A percentile compares a stretch with the other conserved stretches of the same genome.
Evolutionary conservation across 2,888 invertebrate genomes (phyloP).

Genomic region (Patella caerulea): DNA sequence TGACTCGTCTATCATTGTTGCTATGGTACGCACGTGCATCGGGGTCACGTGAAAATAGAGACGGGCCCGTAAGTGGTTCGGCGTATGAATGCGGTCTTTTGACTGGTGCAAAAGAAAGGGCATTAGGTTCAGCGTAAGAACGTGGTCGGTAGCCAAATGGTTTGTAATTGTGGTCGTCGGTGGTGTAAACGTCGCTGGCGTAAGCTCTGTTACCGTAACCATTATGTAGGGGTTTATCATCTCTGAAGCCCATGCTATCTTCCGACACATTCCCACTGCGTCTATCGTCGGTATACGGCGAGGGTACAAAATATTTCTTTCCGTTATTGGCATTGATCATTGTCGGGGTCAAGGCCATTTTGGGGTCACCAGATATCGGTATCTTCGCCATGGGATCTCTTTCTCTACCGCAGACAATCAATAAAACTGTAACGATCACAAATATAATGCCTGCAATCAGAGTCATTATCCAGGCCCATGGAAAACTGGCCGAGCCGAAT

Average conservation of each 20-base stretch:
- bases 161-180: background rate
- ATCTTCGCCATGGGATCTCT: background rate
- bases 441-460: background rate
- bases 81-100: background rate
- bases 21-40: too few species aligned
- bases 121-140: background rate
- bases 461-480: background rate
- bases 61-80: background rate
- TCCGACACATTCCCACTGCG: background rate
- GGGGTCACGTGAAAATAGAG: background rate
- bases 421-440: background rate
- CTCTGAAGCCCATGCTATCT: background rate
- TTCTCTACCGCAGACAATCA: background rate
- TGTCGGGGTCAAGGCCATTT: background rate
- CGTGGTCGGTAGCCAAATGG: background rate
- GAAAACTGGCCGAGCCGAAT: background rate
- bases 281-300: background rate
- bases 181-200: background rate
- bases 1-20: background rate
- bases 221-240: background rate
- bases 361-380: background rate
- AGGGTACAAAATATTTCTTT: background rate
- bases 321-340: background rate
- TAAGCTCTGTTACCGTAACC: background rate
- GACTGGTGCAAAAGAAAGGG: background rate